phyloP scores from a whole-genome alignment of 2,888 invertebrate genomes.

The Pandemis heparana region DNA sequence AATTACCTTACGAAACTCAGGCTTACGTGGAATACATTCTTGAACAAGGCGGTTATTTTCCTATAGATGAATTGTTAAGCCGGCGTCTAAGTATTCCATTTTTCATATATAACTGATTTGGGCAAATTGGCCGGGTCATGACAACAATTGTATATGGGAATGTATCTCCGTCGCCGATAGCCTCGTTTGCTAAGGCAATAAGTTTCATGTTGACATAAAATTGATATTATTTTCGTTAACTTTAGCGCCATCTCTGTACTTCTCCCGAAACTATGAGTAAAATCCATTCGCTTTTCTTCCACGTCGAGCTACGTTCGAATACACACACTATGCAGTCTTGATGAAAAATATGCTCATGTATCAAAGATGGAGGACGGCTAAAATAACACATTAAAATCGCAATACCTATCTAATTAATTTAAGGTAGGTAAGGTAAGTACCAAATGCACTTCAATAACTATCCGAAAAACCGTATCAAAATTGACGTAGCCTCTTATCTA shows the following conservation, averaged over 20 bases:
- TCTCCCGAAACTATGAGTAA: background rate
- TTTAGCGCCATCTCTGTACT: constrained; percentile 20
- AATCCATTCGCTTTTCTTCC: background rate
- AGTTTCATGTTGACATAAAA: too few species aligned
- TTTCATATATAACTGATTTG: too few species aligned
- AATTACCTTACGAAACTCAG: too few species aligned
- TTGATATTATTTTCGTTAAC: background rate
- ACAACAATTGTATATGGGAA: too few species aligned
- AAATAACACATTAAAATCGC: background rate
- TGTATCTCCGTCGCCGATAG: too few species aligned
- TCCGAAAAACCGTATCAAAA: background rate
- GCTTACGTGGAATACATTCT: too few species aligned
- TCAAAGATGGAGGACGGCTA: background rate
- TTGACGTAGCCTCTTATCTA: constrained; percentile 9
- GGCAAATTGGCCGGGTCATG: too few species aligned
- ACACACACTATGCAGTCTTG: background rate
- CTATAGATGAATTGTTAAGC: too few species aligned
- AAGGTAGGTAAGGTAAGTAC: background rate
- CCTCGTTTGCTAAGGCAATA: too few species aligned
- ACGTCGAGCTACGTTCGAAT: background rate
- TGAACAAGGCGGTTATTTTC: too few species aligned
- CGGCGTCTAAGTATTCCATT: too few species aligned
- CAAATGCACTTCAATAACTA: background rate
- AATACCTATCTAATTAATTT: background rate
- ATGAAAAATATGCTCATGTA: background rate